Evolutionary conservation across 2,113 vertebrate species (phyloP).

Genomic region (Globicephala melas): DNA sequence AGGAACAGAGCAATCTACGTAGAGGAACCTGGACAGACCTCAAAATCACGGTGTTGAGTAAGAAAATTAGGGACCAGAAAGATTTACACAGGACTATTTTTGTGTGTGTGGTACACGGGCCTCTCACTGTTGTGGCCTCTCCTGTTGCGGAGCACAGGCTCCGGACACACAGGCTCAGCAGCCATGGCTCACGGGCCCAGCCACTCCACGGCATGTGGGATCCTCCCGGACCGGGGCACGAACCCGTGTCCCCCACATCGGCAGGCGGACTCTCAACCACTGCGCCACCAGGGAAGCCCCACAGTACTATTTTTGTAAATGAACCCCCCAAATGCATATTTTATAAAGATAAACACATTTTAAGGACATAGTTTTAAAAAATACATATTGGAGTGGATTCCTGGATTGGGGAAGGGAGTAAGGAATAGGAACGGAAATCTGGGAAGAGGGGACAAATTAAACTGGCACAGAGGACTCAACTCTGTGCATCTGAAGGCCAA

Average conservation of each 20-base stretch:
- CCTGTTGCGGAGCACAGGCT: too few species aligned
- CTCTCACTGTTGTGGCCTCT: too few species aligned
- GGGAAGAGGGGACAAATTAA: neutral
- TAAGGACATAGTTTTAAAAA: neutral
- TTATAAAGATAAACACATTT: neutral
- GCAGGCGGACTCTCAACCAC: too few species aligned
- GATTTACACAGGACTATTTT: neutral
- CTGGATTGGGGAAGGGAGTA: neutral
- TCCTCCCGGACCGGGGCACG: too few species aligned
- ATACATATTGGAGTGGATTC: neutral
- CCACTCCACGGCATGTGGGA: too few species aligned
- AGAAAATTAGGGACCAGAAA: neutral
- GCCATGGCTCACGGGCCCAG: too few species aligned
- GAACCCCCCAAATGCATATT: neutral
- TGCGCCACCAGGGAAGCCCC: too few species aligned
- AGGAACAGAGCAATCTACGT: neutral
- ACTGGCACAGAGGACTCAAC: neutral
- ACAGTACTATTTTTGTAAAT: neutral
- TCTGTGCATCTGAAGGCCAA: neutral
- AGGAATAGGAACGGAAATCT: neutral
- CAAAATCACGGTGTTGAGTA: neutral
- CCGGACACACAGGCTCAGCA: accelerated
- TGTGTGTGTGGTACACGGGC: neutral
- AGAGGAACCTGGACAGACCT: neutral
- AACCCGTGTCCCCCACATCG: too few species aligned